phyloP scores from a whole-genome alignment of 1,140 invertebrate genomes.

The Drosophila paulistorum region DNA sequence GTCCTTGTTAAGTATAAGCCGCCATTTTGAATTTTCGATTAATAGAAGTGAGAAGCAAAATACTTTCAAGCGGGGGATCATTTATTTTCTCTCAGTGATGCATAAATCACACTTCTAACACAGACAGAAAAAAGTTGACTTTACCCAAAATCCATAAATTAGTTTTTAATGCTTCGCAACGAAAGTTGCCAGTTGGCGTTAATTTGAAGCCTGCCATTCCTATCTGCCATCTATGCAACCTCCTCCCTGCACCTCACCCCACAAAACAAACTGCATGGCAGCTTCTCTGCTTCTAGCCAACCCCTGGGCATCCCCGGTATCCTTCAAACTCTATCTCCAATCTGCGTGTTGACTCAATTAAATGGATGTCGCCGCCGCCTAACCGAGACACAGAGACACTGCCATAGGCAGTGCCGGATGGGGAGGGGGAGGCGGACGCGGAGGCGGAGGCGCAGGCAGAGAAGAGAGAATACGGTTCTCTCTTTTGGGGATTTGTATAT shows the following conservation, averaged over 20 bases:
- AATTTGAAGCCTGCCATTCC: constrained; percentile 56
- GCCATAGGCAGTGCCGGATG: constrained; percentile 10
- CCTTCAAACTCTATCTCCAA: constrained; percentile 24
- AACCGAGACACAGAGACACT: constrained; percentile 37
- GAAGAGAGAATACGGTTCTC: neutral
- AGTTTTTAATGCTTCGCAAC: constrained; percentile 68
- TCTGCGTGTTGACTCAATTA: constrained; percentile 72
- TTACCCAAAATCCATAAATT: constrained; percentile 72
- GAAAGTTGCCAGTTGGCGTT: constrained; percentile 53
- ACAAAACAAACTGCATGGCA: too few species aligned
- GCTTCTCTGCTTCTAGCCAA: neutral
- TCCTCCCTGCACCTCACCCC: neutral
- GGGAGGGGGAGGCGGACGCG: neutral
- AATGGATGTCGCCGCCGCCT: constrained; percentile 54
- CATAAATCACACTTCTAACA: constrained; percentile 60
- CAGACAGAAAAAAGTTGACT: constrained; percentile 53
- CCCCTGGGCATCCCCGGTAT: constrained; percentile 5
- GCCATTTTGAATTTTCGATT: neutral
- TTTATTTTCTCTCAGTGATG: constrained; percentile 32
- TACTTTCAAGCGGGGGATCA: neutral
- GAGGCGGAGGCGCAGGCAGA: neutral
- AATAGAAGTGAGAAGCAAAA: neutral
- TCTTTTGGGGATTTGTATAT: constrained; percentile 62
- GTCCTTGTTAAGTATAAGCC: too few species aligned
- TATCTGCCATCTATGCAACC: constrained; percentile 1